These are phyloP conservation scores for Pantherophis vulpinus DNA, from an alignment of 2,797 vertebrate genomes.

Conservation along the genomic window DNA sequence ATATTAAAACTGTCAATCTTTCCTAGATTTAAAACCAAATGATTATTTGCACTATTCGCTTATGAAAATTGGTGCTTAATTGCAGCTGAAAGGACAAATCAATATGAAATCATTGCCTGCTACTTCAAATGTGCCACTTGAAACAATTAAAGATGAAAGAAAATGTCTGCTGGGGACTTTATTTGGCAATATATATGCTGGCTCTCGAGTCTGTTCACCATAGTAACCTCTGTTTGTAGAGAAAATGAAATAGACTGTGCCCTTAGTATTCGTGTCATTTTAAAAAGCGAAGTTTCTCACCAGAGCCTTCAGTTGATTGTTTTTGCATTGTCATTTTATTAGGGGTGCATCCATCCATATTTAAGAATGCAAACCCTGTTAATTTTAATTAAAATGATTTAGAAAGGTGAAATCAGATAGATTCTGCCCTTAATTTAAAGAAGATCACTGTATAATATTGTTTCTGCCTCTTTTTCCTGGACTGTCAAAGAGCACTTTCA, in stretches of 20 bases:
- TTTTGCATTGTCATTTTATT: conserved; percentile 1
- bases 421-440: not conserved
- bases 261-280: conserved; percentile 35
- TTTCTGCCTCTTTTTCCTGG: not conserved
- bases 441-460: not conserved
- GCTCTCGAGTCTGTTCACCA: conserved; percentile 78
- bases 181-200: conserved; percentile 55
- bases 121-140: conserved; percentile 64
- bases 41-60: conserved; percentile 49
- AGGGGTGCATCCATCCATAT: not conserved
- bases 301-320: not conserved
- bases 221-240: conserved; percentile 81
- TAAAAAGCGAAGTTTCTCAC: conserved; percentile 22
- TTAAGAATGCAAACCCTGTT: not conserved
- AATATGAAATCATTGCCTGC: conserved; percentile 59
- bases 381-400: not conserved
- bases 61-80: conserved; percentile 65
- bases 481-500: not conserved
- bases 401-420: not conserved
- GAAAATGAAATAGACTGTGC: conserved; percentile 46
- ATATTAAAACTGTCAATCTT: conserved; percentile 46
- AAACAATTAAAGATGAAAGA: conserved; percentile 77
- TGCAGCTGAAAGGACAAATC: conserved; percentile 64
- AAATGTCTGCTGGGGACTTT: conserved; percentile 71
- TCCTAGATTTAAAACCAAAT: conserved; percentile 46